Conservation (phyloP, 53 echinoderm and acorn worm species). For the Astropecten irregularis region DNA sequence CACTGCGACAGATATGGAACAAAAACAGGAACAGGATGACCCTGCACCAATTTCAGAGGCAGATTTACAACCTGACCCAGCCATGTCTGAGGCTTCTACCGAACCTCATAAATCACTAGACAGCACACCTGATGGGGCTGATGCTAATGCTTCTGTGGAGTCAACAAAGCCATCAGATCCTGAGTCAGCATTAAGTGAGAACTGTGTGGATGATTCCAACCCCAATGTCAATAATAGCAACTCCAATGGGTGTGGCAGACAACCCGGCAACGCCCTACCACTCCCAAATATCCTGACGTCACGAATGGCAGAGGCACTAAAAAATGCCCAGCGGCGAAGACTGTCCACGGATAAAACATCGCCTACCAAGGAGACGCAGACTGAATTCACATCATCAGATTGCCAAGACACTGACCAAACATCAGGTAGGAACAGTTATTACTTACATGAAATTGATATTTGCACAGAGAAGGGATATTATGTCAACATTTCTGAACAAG, state of each 20-base stretch:
- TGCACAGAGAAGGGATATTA: not conserved
- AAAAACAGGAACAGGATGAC: no score
- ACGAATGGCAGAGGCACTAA: constrained; percentile 14
- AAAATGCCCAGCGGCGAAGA: constrained; percentile 21
- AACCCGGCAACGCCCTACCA: constrained; percentile 11
- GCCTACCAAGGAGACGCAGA: constrained; percentile 14
- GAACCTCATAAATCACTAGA: no score
- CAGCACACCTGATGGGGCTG: not conserved
- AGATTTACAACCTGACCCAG: no score
- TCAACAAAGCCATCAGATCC: not conserved
- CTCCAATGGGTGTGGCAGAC: not conserved
- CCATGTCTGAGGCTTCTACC: no score
- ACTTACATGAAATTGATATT: not conserved
- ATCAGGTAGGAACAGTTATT: constrained; percentile 7
- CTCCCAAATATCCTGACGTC: constrained; percentile 30
- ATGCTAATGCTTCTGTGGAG: not conserved
- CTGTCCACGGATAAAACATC: not conserved
- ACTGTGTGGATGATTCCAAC: not conserved
- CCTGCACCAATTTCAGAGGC: no score
- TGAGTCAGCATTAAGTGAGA: not conserved
- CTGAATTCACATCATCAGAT: constrained; percentile 6
- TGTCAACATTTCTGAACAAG: no score
- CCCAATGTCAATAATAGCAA: constrained; percentile 38
- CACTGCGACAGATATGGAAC: no score
- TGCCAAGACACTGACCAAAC: not conserved